Percentiles rank a stretch among this genome's conserved stretches.
These are phyloP conservation scores for Candidula unifasciata DNA, from an alignment of 2,888 invertebrate species.

Conservation along the genomic window DNA sequence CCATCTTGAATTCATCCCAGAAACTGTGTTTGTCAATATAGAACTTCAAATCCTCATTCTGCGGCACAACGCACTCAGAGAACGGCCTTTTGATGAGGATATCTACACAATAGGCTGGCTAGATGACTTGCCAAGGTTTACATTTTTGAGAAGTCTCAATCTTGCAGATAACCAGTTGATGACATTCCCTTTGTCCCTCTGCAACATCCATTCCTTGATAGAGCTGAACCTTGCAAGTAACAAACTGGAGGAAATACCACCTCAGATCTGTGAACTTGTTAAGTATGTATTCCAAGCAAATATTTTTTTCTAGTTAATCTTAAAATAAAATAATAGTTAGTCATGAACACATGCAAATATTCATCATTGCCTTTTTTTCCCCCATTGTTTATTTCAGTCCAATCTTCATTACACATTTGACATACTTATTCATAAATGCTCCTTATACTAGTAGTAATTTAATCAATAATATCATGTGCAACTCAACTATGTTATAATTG, in stretches of 20 bases:
- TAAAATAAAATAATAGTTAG: background rate
- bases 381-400: no score
- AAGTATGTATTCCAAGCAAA: constrained; percentile 65
- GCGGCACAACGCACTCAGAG: constrained; percentile 77
- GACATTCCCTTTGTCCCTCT: constrained; percentile 76
- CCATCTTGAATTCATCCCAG: constrained; percentile 79
- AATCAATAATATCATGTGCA: no score
- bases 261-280: constrained; percentile 72
- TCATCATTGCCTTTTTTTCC: no score
- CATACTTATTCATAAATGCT: no score
- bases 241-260: constrained; percentile 74
- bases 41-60: constrained; percentile 77
- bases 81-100: constrained; percentile 76
- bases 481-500: no score
- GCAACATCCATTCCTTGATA: constrained; percentile 72
- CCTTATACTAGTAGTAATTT: no score
- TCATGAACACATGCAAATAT: background rate
- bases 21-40: constrained; percentile 78
- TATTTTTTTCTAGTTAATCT: no score
- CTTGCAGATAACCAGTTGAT: constrained; percentile 78
- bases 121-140: constrained; percentile 78
- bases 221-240: constrained; percentile 78
- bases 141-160: constrained; percentile 76
- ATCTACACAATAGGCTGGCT: constrained; percentile 78
- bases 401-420: no score